Percentiles rank a stretch among this genome's conserved stretches.
These are phyloP conservation scores for Pterostichus niger DNA, from an alignment of 2,888 invertebrate species.

Conservation along the genomic window DNA sequence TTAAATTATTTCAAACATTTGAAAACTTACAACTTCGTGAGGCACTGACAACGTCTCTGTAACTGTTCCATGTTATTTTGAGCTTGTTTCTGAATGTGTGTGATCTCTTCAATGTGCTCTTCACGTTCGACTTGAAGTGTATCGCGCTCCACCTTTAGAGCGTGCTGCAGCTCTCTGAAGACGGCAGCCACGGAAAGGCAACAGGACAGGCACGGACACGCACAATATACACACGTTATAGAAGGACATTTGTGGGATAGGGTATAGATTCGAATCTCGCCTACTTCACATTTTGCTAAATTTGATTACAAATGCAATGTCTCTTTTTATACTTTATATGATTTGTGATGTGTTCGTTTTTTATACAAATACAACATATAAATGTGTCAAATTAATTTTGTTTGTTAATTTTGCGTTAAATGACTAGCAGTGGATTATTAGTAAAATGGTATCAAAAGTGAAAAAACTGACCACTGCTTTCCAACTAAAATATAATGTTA, in stretches of 20 bases:
- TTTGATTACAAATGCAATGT: conserved; percentile 41
- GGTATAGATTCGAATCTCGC: conserved; percentile 12
- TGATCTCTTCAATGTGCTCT: conserved; percentile 73
- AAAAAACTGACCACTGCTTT: conserved; percentile 40
- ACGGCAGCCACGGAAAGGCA: conserved; percentile 36
- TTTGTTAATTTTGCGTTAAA: conserved; percentile 41
- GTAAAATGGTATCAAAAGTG: conserved; percentile 56
- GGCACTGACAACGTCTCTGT: conserved; percentile 81
- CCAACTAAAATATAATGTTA: conserved; percentile 18
- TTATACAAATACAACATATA: conserved; percentile 43
- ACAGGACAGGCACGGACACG: conserved; percentile 43
- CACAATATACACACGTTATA: conserved; percentile 34
- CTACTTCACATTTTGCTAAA: conserved; percentile 54
- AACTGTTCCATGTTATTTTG: conserved; percentile 80
- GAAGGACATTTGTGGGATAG: conserved; percentile 25
- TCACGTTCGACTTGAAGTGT: conserved; percentile 74
- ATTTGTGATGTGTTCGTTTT: conserved; percentile 28
- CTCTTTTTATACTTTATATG: conserved; percentile 34
- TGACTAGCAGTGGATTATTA: conserved; percentile 43
- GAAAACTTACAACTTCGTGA: conserved; percentile 81
- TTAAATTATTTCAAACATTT: not conserved
- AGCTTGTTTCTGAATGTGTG: conserved; percentile 78
- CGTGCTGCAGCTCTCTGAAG: conserved; percentile 78
- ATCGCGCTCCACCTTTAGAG: conserved; percentile 73
- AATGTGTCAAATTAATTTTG: conserved; percentile 41